phyloP scores from a whole-genome alignment of 2,888 invertebrate species.

The Synergus itoensis region DNA sequence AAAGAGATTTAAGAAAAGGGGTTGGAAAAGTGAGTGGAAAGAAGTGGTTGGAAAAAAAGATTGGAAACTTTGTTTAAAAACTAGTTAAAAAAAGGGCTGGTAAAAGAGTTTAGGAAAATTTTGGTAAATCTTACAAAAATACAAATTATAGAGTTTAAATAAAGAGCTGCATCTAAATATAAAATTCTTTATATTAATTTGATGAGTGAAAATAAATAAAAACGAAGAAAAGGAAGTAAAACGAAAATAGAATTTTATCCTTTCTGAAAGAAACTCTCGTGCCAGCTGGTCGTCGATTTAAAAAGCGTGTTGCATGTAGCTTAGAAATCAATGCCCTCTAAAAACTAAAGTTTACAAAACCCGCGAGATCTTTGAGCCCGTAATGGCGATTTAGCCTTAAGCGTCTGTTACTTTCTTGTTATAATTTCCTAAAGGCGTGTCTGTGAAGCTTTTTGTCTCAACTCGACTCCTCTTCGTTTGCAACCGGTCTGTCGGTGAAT shows the following conservation, averaged over 20 bases:
- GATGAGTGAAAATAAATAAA: too few relatives aligned
- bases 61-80: too few relatives aligned
- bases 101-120: too few relatives aligned
- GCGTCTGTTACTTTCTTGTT: slow-evolving; percentile 29
- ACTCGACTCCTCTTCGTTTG: slow-evolving; percentile 28
- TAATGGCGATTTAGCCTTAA: slow-evolving; percentile 41
- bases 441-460: slow-evolving; percentile 33
- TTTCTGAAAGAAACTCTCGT: too few relatives aligned
- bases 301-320: neutral
- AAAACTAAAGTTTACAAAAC: slow-evolving; percentile 36
- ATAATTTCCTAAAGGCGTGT: slow-evolving; percentile 41
- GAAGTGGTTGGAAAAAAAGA: too few relatives aligned
- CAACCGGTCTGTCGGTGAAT: slow-evolving; percentile 39
- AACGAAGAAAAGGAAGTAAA: neutral
- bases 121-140: too few relatives aligned
- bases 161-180: too few relatives aligned
- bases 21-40: too few relatives aligned
- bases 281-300: neutral
- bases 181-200: too few relatives aligned
- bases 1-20: too few relatives aligned
- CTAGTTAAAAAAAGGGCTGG: too few relatives aligned
- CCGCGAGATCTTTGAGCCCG: slow-evolving; percentile 8
- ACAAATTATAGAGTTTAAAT: too few relatives aligned
- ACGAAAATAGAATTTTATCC: neutral
- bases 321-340: neutral